A percentile compares a stretch with the other conserved stretches of the same genome.
Evolutionary conservation across 2,113 vertebrate genomes (phyloP).

Genomic region (Rhynchomys soricoides): DNA sequence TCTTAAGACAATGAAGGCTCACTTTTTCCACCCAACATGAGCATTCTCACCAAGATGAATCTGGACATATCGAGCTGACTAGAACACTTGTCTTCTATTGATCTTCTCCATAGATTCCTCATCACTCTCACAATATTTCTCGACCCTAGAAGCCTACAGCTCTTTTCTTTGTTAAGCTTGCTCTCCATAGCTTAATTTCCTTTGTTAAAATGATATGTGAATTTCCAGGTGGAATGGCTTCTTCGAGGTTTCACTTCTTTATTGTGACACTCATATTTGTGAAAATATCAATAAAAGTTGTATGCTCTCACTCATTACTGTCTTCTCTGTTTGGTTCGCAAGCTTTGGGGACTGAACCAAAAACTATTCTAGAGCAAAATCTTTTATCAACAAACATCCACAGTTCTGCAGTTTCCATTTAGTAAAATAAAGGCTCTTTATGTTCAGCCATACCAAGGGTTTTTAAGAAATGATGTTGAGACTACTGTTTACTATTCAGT

Average conservation of each 20-base stretch:
- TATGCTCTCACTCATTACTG: not conserved
- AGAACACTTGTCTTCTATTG: not conserved
- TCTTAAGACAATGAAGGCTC: not conserved
- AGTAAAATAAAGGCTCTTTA: not conserved
- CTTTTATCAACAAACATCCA: not conserved
- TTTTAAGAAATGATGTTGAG: not conserved
- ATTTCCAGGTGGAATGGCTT: not conserved
- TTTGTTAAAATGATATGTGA: not conserved
- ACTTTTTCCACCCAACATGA: not conserved
- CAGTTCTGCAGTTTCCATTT: not conserved
- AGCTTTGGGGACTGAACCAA: not conserved
- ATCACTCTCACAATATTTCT: not conserved
- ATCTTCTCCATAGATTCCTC: not conserved
- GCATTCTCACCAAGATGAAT: not conserved
- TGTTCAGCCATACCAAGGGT: not conserved
- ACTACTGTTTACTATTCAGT: not conserved
- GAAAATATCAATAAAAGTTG: not conserved
- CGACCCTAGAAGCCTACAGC: not conserved
- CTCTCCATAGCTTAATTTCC: not conserved
- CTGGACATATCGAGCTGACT: not conserved
- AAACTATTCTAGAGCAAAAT: not conserved
- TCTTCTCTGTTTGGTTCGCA: not conserved
- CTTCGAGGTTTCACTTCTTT: not conserved
- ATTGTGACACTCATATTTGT: not conserved
- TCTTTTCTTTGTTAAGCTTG: not conserved